Base-by-base conservation (phyloP, 2,113 vertebrate species). In the Malurus elegans region DNA sequence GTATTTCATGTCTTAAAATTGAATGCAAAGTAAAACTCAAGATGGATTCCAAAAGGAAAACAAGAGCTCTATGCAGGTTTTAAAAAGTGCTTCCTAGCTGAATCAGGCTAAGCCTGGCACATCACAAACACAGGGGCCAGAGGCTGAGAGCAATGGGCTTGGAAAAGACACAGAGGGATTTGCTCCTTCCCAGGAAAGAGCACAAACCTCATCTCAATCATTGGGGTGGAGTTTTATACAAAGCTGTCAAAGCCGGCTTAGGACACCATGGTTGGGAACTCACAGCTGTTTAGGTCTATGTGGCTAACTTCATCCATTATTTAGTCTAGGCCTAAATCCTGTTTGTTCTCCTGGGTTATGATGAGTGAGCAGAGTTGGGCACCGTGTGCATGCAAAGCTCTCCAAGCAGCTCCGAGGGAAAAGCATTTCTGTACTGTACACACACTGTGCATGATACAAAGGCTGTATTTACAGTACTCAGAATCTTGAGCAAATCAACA, bases 1-100 rank as follows among this genome's bases (percentile, higher is more conserved):
- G 91, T 75, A 91, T 89, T 96, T 92, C 94, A 93, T 17, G 25
- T 81, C 86, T 91, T 69, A 70, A 85, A 86, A 83, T 54, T 42
- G 65, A 93, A 92, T 36, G 82, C 54, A 86, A 94, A 95, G 73
- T 85, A 34, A 73, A 88, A 62, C 48, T 88, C 18, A 23, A 51
- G 67, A 48, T 3, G 6, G 34, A 31, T 66, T 93, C 64, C 47
- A 44, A 9, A 42, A 62, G 78, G 23, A 88, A 93, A 88, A 54
- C 8, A 79, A 57, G 57, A 86, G 28, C 16, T 89, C 45, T 61
- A 3, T 0, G 13, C 26, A 71, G 72, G 45, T 91, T 61, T 88
- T 26, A 57, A 54, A 71, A 91, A 51, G 5, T 44, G 57, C 23
- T 62, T 51, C 13, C 8, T 6, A 64, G 54, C 54, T 73, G 45